Evolutionary conservation across 2,888 invertebrate genomes (phyloP), one percentile per base, ranked within the genome.

Genomic region (Lepidonotus clava): DNA sequence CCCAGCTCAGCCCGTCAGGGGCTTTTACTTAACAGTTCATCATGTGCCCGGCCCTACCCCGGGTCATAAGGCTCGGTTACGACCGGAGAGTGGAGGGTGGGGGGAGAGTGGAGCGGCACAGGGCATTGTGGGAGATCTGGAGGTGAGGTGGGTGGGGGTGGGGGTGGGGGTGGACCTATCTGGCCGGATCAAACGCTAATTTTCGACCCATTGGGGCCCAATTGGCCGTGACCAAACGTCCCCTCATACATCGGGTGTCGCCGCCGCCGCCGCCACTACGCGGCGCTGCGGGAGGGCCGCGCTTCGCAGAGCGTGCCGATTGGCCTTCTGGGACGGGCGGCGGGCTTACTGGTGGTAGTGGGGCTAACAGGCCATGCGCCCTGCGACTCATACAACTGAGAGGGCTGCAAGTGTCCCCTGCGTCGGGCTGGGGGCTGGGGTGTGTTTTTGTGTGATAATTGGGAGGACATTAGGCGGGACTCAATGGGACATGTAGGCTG

Each of bases 1-100:
- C 56, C n/a, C 53, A 83, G 56, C 53, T 83, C 21, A 56, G 83
- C 83, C 53, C 34, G 83, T 83, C 83, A 83, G 51, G 83, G 34
- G 83, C 53, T 83, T 83, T 83, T 83, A 83, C 56, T 56, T 83
- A 83, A n/a, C 83, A 83, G 53, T 83, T 83, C 83, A 83, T 83
- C 83, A 83, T 53, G 83, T n/a, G n/a, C n/a, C n/a, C n/a, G n/a
- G n/a, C n/a, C n/a, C n/a, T n/a, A n/a, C n/a, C 38, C 36, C 41
- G 18, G 77, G n/a, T 24, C 28, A 11, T n/a, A 36, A n/a, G 76
- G 32, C n/a, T 36, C 53, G 53, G 83, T 56, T 56, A 56, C 36
- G 51, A 18, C 83, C 56, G 51, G 56, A 8, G 83, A 0, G 11
- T 34, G 38, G n/a, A n/a, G 51, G 51, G n/a, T n/a, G n/a, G n/a